These are phyloP conservation scores for Microtus montanus DNA, from an alignment of 2,113 vertebrate genomes.

Conservation along the genomic window DNA sequence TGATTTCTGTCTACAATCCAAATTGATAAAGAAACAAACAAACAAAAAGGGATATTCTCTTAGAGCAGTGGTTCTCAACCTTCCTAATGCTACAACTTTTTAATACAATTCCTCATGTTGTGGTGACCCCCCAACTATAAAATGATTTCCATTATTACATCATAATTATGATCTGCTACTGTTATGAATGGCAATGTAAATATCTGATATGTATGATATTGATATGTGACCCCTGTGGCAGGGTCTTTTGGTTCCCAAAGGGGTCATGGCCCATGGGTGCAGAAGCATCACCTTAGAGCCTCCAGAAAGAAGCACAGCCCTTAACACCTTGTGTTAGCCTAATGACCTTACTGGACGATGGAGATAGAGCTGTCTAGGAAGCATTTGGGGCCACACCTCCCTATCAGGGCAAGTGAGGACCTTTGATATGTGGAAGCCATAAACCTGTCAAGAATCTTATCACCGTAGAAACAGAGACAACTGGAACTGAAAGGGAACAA, in stretches of 20 bases:
- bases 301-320: not conserved
- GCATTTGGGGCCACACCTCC: not conserved
- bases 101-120: not conserved
- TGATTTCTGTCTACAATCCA: not conserved
- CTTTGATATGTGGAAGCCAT: not conserved
- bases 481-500: not conserved
- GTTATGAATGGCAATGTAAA: not conserved
- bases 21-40: not conserved
- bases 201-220: not conserved
- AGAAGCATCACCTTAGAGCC: not conserved
- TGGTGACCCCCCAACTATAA: not conserved
- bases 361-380: not conserved
- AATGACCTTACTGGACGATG: not conserved
- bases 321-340: not conserved
- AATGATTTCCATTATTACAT: not conserved
- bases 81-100: not conserved
- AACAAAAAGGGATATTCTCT: not conserved
- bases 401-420: too few relatives aligned
- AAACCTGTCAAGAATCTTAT: not conserved
- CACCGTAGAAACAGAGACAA: not conserved
- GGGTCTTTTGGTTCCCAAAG: not conserved
- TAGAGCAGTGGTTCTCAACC: not conserved
- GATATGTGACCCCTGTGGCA: not conserved
- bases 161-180: not conserved
- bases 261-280: not conserved